These are phyloP conservation scores for Agelas oroides DNA, from an alignment of 37 sponge, comb jelly and placozoan species.

Conservation along the genomic window DNA sequence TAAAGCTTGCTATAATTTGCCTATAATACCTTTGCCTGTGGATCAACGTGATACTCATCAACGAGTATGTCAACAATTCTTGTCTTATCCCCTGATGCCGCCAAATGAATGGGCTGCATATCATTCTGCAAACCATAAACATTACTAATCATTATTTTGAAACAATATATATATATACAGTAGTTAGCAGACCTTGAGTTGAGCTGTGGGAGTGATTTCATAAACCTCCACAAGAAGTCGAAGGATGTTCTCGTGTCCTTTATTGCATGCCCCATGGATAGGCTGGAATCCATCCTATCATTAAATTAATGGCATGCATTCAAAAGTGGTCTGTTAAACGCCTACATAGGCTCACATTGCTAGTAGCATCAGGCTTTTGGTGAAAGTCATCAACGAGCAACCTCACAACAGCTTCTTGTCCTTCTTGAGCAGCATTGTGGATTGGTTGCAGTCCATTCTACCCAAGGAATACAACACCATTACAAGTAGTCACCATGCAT, in stretches of 20 bases:
- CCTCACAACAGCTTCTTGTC: slow-evolving; percentile 19
- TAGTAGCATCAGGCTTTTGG: slow-evolving; percentile 7
- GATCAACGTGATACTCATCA: slow-evolving; percentile 19
- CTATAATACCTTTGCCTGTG: not conserved
- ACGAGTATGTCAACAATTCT: not conserved
- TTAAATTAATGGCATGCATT: too few relatives aligned
- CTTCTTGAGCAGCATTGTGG: slow-evolving; percentile 50
- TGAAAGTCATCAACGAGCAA: slow-evolving; percentile 28
- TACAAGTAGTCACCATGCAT: not conserved
- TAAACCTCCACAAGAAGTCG: slow-evolving; percentile 19
- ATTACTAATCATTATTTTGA: too few relatives aligned
- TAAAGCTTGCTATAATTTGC: too few relatives aligned
- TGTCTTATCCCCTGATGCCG: not conserved
- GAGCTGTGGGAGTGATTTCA: not conserved
- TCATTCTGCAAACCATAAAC: not conserved
- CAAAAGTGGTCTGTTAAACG: too few relatives aligned
- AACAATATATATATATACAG: too few relatives aligned
- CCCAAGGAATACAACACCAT: too few relatives aligned
- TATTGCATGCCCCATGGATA: not conserved
- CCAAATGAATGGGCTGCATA: slow-evolving; percentile 31
- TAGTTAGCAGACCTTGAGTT: slow-evolving; percentile 8
- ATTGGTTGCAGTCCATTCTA: slow-evolving; percentile 46
- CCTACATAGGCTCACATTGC: not conserved
- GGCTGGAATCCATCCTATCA: slow-evolving; percentile 30
- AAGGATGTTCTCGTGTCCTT: slow-evolving; percentile 1